phyloP scores from a whole-genome alignment of 37 sponge, comb jelly and placozoan genomes.

The Geodia barretti region DNA sequence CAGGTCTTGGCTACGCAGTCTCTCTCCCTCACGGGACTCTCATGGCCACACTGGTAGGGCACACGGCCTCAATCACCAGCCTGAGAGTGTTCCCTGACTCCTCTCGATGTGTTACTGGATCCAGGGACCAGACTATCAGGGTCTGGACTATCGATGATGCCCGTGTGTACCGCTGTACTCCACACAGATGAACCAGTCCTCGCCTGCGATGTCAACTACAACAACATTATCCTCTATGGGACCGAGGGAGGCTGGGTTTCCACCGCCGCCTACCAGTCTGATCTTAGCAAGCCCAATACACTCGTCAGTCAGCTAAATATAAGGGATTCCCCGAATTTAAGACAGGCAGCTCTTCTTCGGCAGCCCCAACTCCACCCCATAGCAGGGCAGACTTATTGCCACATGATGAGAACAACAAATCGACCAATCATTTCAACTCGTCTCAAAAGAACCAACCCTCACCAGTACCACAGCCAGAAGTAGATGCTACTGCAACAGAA shows the following conservation, averaged over 20 bases:
- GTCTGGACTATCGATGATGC: conserved; percentile 20
- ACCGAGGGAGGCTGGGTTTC: conserved; percentile 52
- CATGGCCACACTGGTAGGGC: conserved; percentile 34
- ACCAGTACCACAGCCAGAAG: too few relatives aligned
- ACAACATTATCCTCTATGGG: conserved; percentile 36
- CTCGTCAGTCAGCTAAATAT: neutral
- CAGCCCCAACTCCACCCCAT: neutral
- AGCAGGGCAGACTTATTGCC: too few relatives aligned
- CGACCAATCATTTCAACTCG: too few relatives aligned
- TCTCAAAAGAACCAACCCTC: too few relatives aligned
- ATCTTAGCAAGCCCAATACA: neutral
- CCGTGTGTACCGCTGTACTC: conserved; percentile 22
- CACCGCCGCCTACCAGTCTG: conserved; percentile 7
- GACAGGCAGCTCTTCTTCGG: neutral
- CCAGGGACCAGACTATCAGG: conserved; percentile 13
- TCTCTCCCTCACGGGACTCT: conserved; percentile 16
- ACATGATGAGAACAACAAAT: too few relatives aligned
- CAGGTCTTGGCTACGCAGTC: neutral
- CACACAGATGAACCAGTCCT: conserved; percentile 30
- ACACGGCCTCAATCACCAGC: conserved; percentile 41
- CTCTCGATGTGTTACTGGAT: conserved; percentile 30
- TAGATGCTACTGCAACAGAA: too few relatives aligned
- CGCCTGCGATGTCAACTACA: conserved; percentile 1
- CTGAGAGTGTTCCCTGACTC: conserved; percentile 16
- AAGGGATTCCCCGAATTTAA: neutral